Evolutionary conservation across 1,140 invertebrate species (phyloP), one percentile per base, ranked within the genome.

Genomic region (Halictus rubicundus): DNA sequence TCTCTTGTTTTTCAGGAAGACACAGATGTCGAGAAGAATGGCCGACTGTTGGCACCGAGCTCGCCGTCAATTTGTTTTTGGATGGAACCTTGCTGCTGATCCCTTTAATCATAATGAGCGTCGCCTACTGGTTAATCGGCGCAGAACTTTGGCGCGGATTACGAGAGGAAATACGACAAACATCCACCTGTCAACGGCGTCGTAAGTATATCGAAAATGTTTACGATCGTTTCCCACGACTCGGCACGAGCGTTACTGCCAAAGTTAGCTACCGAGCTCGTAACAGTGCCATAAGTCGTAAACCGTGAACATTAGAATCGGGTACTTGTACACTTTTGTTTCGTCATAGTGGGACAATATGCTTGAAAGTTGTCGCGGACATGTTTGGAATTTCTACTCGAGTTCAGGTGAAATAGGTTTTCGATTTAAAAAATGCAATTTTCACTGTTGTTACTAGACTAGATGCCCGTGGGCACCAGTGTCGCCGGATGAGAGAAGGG

Each of bases 1-100:
- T n/a, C n/a, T n/a, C n/a, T n/a, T 63, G 1, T 57, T 21, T 87
- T 88, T n/a, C 69, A 89, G 93, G 91, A 23, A 89, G 92, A 27
- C 93, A 93, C 88, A 97, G 97, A 92, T 97, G 96, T 88, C 93
- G 96, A 19, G 96, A 97, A 88, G 94, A 95, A 25, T 97, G 96
- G 96, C 94, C 95, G 0, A 95, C 92, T 71, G 87, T 94, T 42
- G 93, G 94, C 37, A 92, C 92, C 72, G 96, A 97, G 87, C 93
- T 94, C 64, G 94, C 94, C 0, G 98, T 96, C 92, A 97, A 96
- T 88, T 90, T 97, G 6, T 95, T 96, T 68, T 91, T 98, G 84
- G 96, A 97, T 86, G 93, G 95, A 0, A 94, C 95, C 6, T 91
- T 98, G 3, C 93, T 98, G 4, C 92, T 97, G 1, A 87, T 97